Percentiles rank a stretch among this genome's conserved stretches.
Evolutionary conservation across 92 coral and sea anemone species (phyloP).

Genomic region (Virgularia gustaviana): DNA sequence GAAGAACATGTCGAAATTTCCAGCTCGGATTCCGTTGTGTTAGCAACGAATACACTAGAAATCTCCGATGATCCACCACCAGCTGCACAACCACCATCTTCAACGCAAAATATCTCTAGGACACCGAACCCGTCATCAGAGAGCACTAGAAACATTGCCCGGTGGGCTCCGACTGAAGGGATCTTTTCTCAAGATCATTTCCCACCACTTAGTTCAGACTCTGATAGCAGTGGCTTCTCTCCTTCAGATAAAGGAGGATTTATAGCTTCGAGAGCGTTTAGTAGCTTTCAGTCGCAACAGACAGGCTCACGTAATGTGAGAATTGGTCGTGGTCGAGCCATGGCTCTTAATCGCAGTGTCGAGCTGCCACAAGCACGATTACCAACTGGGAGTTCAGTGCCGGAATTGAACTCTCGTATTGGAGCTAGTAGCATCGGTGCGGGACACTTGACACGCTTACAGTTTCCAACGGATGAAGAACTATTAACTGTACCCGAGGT

Average conservation of each 20-base stretch:
- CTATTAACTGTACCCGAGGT: slow-evolving; percentile 67
- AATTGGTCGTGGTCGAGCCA: slow-evolving; percentile 93
- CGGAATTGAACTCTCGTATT: slow-evolving; percentile 2
- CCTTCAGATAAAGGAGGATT: slow-evolving; percentile 20
- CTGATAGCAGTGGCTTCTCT: slow-evolving; percentile 55
- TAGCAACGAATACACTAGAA: neutral
- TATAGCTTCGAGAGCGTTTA: neutral
- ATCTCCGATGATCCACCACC: neutral
- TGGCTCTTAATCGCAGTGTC: slow-evolving; percentile 57
- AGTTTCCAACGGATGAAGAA: slow-evolving; percentile 80
- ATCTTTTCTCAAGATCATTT: slow-evolving; percentile 70
- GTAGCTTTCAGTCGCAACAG: no score
- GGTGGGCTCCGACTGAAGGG: slow-evolving; percentile 13
- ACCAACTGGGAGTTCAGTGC: slow-evolving; percentile 55
- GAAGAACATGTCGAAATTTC: neutral
- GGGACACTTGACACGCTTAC: slow-evolving; percentile 14
- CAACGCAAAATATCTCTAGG: neutral
- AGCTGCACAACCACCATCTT: neutral
- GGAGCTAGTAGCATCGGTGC: no score
- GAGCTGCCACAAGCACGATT: slow-evolving; percentile 65
- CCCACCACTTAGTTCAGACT: slow-evolving; percentile 86
- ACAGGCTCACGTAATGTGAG: slow-evolving; percentile 41
- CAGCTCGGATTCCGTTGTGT: slow-evolving; percentile 21
- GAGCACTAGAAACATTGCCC: neutral
- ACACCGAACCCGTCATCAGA: no score